Evolutionary conservation across 2,113 vertebrate genomes (phyloP).

Genomic region (Gallinago undulata): DNA sequence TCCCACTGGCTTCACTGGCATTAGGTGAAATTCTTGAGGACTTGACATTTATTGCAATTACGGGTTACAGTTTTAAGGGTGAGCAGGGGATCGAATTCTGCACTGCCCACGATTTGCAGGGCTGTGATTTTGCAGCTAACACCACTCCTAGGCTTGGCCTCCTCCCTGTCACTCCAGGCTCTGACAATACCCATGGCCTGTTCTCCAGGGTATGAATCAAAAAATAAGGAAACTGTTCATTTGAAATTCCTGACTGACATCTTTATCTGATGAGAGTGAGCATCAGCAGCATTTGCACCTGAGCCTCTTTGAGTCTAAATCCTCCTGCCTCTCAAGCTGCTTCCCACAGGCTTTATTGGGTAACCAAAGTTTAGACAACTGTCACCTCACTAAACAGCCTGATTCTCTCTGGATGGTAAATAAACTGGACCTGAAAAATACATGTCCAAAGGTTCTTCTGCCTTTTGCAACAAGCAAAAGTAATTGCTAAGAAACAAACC

Average conservation of each 20-base stretch:
- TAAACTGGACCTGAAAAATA: neutral
- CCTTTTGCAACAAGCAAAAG: neutral
- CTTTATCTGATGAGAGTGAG: neutral
- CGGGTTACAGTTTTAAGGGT: neutral
- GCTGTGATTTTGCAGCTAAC: neutral
- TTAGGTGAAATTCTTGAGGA: neutral
- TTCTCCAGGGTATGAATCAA: neutral
- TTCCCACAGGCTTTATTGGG: neutral
- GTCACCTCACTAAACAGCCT: neutral
- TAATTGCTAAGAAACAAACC: neutral
- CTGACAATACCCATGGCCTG: neutral
- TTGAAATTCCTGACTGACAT: neutral
- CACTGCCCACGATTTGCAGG: fast-evolving
- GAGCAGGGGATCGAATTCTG: neutral
- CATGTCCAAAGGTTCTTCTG: neutral
- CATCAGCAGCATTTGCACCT: neutral
- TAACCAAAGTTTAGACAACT: neutral
- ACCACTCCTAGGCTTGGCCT: neutral
- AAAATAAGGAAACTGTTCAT: neutral
- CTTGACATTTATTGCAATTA: neutral
- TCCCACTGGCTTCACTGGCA: neutral
- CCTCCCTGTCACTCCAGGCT: neutral
- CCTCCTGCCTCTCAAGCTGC: neutral
- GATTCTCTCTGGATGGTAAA: neutral
- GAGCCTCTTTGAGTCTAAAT: neutral